A percentile compares a stretch with the other conserved stretches of the same genome.
phyloP scores from a whole-genome alignment of 64 coral and sea anemone genomes.

The Trachythela sp. region DNA sequence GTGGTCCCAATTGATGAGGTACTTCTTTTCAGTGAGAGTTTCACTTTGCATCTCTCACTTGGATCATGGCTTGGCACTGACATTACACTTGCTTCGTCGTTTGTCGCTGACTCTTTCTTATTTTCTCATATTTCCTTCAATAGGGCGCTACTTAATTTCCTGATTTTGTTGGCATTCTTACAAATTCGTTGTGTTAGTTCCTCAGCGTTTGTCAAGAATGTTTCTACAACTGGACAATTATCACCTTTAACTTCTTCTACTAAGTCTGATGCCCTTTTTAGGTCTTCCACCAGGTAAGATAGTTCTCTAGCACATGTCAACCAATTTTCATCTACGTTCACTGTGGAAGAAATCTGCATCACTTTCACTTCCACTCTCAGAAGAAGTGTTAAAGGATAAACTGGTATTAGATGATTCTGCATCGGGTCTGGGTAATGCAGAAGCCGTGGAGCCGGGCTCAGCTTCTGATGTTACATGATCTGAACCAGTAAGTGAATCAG shows the following conservation, averaged over 20 bases:
- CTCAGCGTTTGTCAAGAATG: not conserved
- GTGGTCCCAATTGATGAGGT: not conserved
- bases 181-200: not conserved
- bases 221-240: not conserved
- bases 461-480: not conserved
- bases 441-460: not conserved
- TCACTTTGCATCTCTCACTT: not conserved
- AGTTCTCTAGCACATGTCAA: not conserved
- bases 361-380: not conserved
- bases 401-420: not conserved
- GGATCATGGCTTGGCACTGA: slow-evolving; percentile 8
- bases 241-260: not conserved
- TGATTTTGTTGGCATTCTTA: not conserved
- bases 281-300: not conserved
- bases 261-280: not conserved
- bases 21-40: not conserved
- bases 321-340: not conserved
- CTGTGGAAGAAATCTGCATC: not conserved
- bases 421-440: not conserved
- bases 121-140: not conserved
- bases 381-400: not conserved
- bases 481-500: not conserved
- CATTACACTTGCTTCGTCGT: not conserved
- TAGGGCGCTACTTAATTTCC: not conserved
- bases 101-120: not conserved